Evolutionary conservation across 2,113 vertebrate species (phyloP), one percentile per base, ranked within the genome.

Genomic region (Eurystomus gularis): DNA sequence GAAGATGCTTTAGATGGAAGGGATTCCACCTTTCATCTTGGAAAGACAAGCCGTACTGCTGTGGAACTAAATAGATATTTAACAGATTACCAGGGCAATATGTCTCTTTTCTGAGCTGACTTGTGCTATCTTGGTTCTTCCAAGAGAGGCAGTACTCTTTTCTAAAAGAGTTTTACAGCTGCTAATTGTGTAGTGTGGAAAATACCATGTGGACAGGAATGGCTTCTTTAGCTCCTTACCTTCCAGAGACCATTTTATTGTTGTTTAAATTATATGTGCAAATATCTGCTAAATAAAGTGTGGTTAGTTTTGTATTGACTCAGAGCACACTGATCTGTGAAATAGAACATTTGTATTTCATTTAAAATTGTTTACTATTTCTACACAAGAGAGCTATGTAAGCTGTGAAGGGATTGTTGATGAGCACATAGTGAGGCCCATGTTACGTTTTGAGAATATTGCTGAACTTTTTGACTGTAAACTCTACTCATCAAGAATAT

Each of bases 281-380:
- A 96, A 93, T 96, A 93, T 46, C 24, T 65, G 62, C 78, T 96
- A 95, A 96, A 61, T 94, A 95, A 94, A 95, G 70, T 25, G 4
- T 79, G 21, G 37, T 85, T 35, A 76, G 46, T 76, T 96, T 91
- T 86, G 11, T 88, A 93, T 52, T 92, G 86, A 90, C 85, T 93
- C 24, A 69, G 84, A 89, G 51, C 75, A 96, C 64, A 51, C 35
- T 84, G 81, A 94, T 97, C 51, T 88, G 62, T 2, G 3, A 60
- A 96, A 86, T 0, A 3, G 86, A 95, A 68, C 95, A 83, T 96
- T 97, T 98, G 94, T 93, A 80, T 95, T 97, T 91, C 19, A 89
- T 96, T 96, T 96, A 51, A 94, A 96, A 96, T 90, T 96, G 91
- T 92, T 96, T 92, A 95, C 79, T 94, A 60, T 93, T 87, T 89